These are phyloP conservation scores for Amblyraja radiata DNA, from an alignment of 2,797 vertebrate species.

Conservation along the genomic window DNA sequence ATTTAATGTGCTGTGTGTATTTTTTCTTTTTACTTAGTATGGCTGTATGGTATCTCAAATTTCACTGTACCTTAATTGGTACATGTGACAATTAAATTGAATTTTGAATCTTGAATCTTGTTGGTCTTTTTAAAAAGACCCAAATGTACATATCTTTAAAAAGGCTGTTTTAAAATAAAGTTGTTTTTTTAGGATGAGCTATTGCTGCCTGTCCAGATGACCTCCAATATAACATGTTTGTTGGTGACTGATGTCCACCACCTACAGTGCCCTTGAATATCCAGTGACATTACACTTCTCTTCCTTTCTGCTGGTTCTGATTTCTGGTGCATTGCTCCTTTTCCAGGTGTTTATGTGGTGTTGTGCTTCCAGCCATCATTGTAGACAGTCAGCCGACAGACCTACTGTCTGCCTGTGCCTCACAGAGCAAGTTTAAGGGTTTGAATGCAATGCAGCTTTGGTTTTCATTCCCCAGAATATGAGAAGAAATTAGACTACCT, in stretches of 20 bases:
- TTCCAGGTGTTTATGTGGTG: not conserved
- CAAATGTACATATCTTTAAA: no score
- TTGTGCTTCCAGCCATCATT: no score
- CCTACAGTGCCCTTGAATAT: not conserved
- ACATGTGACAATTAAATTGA: no score
- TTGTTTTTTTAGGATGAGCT: not conserved
- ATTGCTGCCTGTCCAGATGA: not conserved
- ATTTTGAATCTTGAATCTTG: no score
- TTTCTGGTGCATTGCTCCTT: not conserved
- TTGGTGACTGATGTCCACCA: not conserved
- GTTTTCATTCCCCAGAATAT: not conserved
- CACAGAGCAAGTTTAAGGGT: not conserved
- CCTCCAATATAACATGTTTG: not conserved
- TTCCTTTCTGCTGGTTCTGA: not conserved
- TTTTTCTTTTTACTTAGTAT: no score
- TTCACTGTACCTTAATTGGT: no score
- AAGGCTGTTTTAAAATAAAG: not conserved
- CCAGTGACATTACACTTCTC: not conserved
- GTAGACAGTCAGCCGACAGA: not conserved
- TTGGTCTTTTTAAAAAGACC: no score
- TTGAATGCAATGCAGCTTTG: not conserved
- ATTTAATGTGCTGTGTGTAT: no score
- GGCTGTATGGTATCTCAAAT: no score
- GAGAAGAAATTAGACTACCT: not conserved
- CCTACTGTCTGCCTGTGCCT: not conserved